Evolutionary conservation across 2,888 invertebrate genomes (phyloP).

Genomic region (Tetragonisca angustula): DNA sequence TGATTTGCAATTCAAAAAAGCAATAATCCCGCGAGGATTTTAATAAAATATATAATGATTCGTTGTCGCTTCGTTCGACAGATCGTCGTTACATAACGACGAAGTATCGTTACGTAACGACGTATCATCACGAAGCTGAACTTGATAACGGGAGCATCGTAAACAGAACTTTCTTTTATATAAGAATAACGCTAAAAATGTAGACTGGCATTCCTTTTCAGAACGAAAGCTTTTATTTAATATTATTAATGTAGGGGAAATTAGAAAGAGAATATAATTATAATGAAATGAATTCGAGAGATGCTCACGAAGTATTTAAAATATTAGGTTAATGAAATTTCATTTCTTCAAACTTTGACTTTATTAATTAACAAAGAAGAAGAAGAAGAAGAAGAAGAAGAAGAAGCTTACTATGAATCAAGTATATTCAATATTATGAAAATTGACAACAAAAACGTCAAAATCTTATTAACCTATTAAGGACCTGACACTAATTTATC

Average conservation of each 20-base stretch:
- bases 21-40: not conserved
- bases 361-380: too few relatives aligned
- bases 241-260: too few relatives aligned
- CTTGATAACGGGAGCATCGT: not conserved
- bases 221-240: too few relatives aligned
- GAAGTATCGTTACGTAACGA: not conserved
- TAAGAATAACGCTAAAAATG: not conserved
- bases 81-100: not conserved
- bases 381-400: too few relatives aligned
- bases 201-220: not conserved
- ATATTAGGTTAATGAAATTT: too few relatives aligned
- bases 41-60: slow-evolving; percentile 2
- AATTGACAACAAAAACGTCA: too few relatives aligned
- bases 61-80: not conserved
- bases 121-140: not conserved
- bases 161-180: not conserved
- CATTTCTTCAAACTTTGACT: too few relatives aligned
- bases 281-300: not conserved
- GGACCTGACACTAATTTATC: too few relatives aligned
- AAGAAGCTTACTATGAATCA: too few relatives aligned
- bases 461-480: too few relatives aligned
- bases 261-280: not conserved
- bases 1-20: not conserved
- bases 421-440: too few relatives aligned
- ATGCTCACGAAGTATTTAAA: too few relatives aligned